Evolutionary conservation across 2,888 invertebrate genomes (phyloP).

Genomic region (Odontocerum albicorne): DNA sequence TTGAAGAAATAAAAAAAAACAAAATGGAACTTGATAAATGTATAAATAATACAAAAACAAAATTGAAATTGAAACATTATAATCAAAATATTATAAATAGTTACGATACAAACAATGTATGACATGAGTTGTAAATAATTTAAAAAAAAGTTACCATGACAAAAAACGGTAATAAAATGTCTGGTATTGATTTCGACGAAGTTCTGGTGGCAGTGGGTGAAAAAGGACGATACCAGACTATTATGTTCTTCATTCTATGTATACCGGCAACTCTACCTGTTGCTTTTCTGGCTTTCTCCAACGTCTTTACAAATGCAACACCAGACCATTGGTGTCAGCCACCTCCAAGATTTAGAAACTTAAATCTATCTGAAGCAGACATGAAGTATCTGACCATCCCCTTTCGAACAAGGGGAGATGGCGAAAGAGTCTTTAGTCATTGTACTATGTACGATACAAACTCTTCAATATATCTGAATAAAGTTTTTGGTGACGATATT

Average conservation of each 20-base stretch:
- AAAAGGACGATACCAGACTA: slow-evolving; percentile 64
- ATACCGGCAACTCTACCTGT: slow-evolving; percentile 66
- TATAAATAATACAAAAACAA: too few relatives aligned
- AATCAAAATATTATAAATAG: too few relatives aligned
- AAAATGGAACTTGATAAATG: too few relatives aligned
- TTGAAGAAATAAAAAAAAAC: too few relatives aligned
- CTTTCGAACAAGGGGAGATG: slow-evolving; percentile 45
- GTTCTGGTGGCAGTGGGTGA: slow-evolving; percentile 63
- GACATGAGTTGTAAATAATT: too few relatives aligned
- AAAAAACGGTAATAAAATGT: too few relatives aligned
- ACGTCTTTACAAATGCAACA: slow-evolving; percentile 71
- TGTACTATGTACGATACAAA: slow-evolving; percentile 53
- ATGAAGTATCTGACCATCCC: slow-evolving; percentile 59
- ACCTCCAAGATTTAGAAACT: slow-evolving; percentile 53
- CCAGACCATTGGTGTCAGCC: slow-evolving; percentile 70
- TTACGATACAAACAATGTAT: too few relatives aligned
- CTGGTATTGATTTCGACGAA: slow-evolving; percentile 50
- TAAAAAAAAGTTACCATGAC: too few relatives aligned
- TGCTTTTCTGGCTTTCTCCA: slow-evolving; percentile 67
- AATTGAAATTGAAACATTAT: too few relatives aligned
- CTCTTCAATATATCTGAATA: background rate
- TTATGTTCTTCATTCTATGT: slow-evolving; percentile 64
- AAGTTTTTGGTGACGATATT: background rate
- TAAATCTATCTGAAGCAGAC: slow-evolving; percentile 52
- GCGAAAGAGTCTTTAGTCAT: slow-evolving; percentile 48